These are phyloP conservation scores for Perccottus glenii DNA, from an alignment of 2,113 vertebrate genomes.

Conservation along the genomic window DNA sequence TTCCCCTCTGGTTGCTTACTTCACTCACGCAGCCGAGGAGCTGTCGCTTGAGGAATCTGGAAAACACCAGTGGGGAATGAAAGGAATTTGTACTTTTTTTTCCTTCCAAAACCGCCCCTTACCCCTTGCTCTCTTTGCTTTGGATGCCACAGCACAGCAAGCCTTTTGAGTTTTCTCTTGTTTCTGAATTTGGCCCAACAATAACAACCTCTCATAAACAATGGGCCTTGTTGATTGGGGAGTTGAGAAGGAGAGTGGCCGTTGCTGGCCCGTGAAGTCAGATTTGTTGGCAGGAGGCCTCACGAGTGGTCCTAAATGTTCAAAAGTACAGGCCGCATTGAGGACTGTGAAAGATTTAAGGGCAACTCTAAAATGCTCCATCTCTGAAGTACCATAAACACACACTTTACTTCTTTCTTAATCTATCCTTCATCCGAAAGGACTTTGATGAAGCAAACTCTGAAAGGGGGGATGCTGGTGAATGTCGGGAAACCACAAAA, in stretches of 20 bases:
- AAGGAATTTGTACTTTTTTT: conserved; percentile 76
- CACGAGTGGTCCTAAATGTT: conserved; percentile 76
- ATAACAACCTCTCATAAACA: conserved; percentile 96
- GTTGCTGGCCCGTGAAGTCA: conserved; percentile 87
- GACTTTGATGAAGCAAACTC: conserved; percentile 58
- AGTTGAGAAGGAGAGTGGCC: conserved; percentile 77
- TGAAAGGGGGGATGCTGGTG: conserved; percentile 64
- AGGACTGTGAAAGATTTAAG: conserved; percentile 83
- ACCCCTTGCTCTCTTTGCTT: conserved; percentile 75
- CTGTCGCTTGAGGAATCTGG: conserved; percentile 77
- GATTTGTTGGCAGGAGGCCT: conserved; percentile 73
- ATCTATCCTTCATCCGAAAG: conserved; percentile 56
- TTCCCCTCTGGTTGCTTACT: conserved; percentile 70
- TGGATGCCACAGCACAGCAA: conserved; percentile 76
- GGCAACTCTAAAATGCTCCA: conserved; percentile 87
- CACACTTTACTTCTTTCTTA: conserved; percentile 65
- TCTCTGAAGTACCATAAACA: conserved; percentile 77
- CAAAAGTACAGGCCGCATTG: conserved; percentile 56
- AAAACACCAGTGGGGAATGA: conserved; percentile 82
- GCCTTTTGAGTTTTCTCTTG: conserved; percentile 78
- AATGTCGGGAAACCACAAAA: conserved; percentile 75
- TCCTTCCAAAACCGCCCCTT: conserved; percentile 43
- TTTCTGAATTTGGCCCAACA: conserved; percentile 95
- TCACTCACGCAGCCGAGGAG: conserved; percentile 63
- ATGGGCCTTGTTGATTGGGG: conserved; percentile 92